Evolutionary conservation across 2,797 vertebrate species (phyloP).

Genomic region (Periophthalmus magnuspinnatus): DNA sequence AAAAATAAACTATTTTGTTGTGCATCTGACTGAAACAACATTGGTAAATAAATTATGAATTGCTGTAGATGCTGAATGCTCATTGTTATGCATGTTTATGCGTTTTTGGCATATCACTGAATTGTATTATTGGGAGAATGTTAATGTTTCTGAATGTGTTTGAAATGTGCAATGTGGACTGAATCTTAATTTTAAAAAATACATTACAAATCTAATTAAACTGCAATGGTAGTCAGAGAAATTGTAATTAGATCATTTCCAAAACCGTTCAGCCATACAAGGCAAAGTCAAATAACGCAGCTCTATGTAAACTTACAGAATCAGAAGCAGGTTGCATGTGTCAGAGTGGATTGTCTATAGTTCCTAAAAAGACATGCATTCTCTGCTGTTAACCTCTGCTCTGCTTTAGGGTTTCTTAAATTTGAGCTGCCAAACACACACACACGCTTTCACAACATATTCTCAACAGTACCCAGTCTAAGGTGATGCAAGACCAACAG

Average conservation of each 20-base stretch:
- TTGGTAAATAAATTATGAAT: too few species aligned
- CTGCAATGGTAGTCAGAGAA: background rate
- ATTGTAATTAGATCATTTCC: background rate
- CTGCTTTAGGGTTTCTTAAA: conserved; percentile 23
- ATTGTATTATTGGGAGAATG: too few species aligned
- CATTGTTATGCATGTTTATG: too few species aligned
- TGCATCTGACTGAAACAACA: too few species aligned
- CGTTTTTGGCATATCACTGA: too few species aligned
- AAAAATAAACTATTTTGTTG: too few species aligned
- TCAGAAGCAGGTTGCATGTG: background rate
- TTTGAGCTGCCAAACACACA: background rate
- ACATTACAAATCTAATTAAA: background rate
- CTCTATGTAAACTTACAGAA: background rate
- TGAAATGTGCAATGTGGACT: background rate
- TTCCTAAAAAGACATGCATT: conserved; percentile 42
- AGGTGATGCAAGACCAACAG: conserved; percentile 36
- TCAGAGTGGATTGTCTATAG: conserved; percentile 1
- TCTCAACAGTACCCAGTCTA: background rate
- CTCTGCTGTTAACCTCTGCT: conserved; percentile 58
- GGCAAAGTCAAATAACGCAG: background rate
- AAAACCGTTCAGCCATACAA: background rate
- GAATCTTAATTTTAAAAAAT: background rate
- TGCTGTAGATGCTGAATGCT: too few species aligned
- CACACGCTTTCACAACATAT: background rate
- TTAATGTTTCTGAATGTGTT: background rate